Conservation (phyloP, 2,797 vertebrate species). For the Tamandua tetradactyla region DNA sequence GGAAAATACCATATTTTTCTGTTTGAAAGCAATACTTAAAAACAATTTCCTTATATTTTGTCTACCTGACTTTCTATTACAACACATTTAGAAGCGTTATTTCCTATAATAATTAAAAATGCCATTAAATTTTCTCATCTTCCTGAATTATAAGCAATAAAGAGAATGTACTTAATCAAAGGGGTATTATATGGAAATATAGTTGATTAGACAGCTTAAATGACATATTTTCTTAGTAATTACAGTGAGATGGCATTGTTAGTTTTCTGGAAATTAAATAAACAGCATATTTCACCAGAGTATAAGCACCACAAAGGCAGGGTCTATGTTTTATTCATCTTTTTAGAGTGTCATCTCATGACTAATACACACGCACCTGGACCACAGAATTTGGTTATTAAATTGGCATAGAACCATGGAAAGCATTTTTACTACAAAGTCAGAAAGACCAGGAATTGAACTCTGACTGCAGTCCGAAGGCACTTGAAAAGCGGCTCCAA, state of each 20-base stretch:
- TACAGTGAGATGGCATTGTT: not conserved
- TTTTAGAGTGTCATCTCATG: not conserved
- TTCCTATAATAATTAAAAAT: not conserved
- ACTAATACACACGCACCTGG: not conserved
- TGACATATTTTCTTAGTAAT: not conserved
- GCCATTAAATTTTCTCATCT: slow-evolving; percentile 18
- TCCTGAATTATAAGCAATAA: not conserved
- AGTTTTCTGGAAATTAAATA: not conserved
- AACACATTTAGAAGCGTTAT: not conserved
- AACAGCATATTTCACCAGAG: not conserved
- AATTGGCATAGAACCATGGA: not conserved
- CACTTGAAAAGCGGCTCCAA: not conserved
- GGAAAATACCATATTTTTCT: not conserved
- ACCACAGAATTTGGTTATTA: not conserved
- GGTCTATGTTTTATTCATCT: not conserved
- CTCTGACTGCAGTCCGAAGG: not conserved
- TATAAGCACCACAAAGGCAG: not conserved
- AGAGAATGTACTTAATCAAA: not conserved
- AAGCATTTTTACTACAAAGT: not conserved
- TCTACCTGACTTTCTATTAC: not conserved
- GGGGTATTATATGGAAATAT: not conserved
- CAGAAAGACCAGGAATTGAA: not conserved
- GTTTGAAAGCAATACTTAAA: not conserved
- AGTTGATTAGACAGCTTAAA: slow-evolving; percentile 31
- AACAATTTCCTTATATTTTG: not conserved